Conservation (phyloP, 2,888 invertebrate genomes). For the Chromoteleia sp. region DNA sequence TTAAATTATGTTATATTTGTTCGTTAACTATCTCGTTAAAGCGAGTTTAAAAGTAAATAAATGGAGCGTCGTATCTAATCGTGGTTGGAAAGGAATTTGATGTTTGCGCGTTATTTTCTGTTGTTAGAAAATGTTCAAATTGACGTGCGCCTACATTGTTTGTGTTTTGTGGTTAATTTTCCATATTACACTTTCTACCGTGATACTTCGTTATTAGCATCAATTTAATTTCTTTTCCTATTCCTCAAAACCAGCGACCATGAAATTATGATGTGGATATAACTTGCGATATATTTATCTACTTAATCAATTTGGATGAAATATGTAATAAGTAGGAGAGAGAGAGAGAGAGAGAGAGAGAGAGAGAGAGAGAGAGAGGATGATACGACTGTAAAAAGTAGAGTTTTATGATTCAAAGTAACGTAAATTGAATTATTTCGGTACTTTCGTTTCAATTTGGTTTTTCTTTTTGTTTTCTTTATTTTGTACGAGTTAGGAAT, state of each 20-base stretch:
- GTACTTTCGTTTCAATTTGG: no score
- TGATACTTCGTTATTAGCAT: constrained; percentile 57
- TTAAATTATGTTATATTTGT: constrained; percentile 26
- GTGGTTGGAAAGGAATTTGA: constrained; percentile 19
- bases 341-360: neutral
- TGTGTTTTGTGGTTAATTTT: constrained; percentile 56
- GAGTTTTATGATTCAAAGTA: neutral
- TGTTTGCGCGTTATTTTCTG: constrained; percentile 38
- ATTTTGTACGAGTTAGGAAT: no score
- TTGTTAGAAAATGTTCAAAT: constrained; percentile 34
- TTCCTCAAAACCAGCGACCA: constrained; percentile 61
- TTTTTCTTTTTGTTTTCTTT: no score
- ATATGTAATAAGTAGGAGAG: constrained; percentile 10
- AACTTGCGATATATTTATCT: constrained; percentile 37
- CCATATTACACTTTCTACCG: constrained; percentile 65
- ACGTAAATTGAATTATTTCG: no score
- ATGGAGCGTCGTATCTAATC: constrained; percentile 48
- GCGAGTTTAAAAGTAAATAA: constrained; percentile 33
- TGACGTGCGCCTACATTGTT: constrained; percentile 53
- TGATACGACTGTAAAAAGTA: neutral
- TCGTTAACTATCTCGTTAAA: constrained; percentile 23
- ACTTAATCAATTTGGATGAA: constrained; percentile 51
- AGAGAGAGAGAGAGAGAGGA: neutral
- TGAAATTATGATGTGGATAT: constrained; percentile 47
- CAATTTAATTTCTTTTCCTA: constrained; percentile 66